Percentiles rank a stretch among this genome's conserved stretches.
phyloP scores from a whole-genome alignment of 2,888 invertebrate species.

The Gnatocerus cornutus region DNA sequence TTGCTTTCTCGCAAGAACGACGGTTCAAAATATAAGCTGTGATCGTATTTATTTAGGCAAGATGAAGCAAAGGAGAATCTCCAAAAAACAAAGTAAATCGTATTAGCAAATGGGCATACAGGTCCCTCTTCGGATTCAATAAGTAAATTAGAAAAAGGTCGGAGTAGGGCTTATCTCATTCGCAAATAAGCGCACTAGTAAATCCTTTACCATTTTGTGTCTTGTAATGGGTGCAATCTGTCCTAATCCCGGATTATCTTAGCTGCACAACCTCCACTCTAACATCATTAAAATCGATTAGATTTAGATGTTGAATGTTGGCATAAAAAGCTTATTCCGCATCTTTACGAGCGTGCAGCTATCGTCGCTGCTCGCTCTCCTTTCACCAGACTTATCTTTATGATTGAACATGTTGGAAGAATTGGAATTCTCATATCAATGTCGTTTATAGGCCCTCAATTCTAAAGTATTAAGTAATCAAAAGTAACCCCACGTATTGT shows the following conservation, averaged over 20 bases:
- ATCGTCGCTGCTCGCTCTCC: constrained; percentile 37
- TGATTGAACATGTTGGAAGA: constrained; percentile 51
- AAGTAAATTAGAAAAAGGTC: constrained; percentile 49
- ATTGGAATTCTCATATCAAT: constrained; percentile 49
- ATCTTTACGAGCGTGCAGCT: constrained; percentile 50
- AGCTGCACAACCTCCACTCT: constrained; percentile 55
- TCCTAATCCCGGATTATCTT: constrained; percentile 59
- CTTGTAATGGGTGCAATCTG: constrained; percentile 60
- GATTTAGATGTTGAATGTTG: constrained; percentile 55
- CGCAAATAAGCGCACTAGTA: constrained; percentile 53
- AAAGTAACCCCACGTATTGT: constrained; percentile 29
- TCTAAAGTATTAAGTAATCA: constrained; percentile 39
- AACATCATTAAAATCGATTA: constrained; percentile 60
- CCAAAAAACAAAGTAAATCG: constrained; percentile 46
- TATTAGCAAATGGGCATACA: constrained; percentile 43
- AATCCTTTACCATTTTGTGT: constrained; percentile 57
- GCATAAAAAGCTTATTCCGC: constrained; percentile 54
- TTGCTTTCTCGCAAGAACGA: constrained; percentile 25
- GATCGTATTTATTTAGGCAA: constrained; percentile 36
- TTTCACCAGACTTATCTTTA: constrained; percentile 51
- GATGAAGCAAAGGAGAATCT: constrained; percentile 15
- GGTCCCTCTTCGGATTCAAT: constrained; percentile 42
- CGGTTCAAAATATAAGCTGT: constrained; percentile 40
- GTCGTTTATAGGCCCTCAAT: constrained; percentile 37
- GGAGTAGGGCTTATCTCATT: constrained; percentile 46